phyloP scores from a whole-genome alignment of 1,140 invertebrate species.

The Macrobrachium rosenbergii region DNA sequence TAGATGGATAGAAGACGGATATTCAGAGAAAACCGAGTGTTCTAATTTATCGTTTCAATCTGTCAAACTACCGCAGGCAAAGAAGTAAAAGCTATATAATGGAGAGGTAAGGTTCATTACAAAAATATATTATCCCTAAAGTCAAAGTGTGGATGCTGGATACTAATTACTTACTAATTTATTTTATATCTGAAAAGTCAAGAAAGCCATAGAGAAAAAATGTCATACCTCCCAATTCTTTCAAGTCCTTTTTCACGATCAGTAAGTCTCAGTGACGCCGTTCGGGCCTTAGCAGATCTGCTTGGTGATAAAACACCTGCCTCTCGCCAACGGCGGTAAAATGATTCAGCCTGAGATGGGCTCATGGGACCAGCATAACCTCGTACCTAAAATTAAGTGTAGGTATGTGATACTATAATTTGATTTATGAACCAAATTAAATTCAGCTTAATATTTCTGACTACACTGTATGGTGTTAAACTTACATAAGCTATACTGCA shows the following conservation, averaged over 20 bases:
- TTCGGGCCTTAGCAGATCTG: not conserved
- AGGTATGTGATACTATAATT: not conserved
- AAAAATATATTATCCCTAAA: too few relatives aligned
- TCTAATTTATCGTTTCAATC: too few relatives aligned
- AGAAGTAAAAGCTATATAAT: too few relatives aligned
- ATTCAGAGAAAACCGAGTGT: too few relatives aligned
- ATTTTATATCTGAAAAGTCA: not conserved
- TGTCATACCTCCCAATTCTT: constrained; percentile 79
- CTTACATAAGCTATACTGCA: too few relatives aligned
- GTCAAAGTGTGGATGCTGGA: too few relatives aligned
- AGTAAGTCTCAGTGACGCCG: constrained; percentile 73
- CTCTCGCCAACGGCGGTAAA: constrained; percentile 83
- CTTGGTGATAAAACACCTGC: constrained; percentile 68
- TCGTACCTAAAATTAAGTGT: constrained; percentile 29
- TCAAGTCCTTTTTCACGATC: constrained; percentile 89
- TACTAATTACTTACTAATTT: too few relatives aligned
- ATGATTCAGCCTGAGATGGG: constrained; percentile 78
- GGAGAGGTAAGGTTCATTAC: too few relatives aligned
- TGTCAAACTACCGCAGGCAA: too few relatives aligned
- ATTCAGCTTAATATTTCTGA: too few relatives aligned
- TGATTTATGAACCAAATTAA: not conserved
- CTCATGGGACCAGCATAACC: constrained; percentile 70
- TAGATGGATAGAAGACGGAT: too few relatives aligned
- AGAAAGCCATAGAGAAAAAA: not conserved
- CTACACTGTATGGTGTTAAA: too few relatives aligned